Conservation (phyloP, 2,113 vertebrate genomes). For the Cervus canadensis region DNA sequence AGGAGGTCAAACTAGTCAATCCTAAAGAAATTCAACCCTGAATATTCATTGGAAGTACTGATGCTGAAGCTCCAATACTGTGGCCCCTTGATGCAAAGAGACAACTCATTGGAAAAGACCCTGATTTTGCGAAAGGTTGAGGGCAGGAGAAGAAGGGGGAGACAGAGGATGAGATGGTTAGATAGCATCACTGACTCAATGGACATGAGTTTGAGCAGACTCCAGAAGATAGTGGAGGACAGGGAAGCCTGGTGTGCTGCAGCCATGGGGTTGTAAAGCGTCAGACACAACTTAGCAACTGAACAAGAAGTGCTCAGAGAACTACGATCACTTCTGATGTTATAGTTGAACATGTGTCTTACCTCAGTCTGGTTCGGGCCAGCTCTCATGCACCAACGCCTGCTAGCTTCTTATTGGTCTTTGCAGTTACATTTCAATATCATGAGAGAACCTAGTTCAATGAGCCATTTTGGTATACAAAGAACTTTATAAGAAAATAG, state of each 20-base stretch:
- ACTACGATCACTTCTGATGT: constrained; percentile 49
- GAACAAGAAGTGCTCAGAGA: constrained; percentile 6
- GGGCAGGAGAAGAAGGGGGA: background rate
- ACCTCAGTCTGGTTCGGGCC: background rate
- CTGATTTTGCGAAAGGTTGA: background rate
- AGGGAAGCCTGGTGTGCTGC: background rate
- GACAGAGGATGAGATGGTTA: background rate
- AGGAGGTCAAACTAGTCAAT: background rate
- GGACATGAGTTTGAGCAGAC: background rate
- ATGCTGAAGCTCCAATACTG: background rate
- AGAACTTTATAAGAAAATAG: constrained; percentile 9
- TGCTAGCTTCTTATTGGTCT: background rate
- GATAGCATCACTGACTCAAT: background rate
- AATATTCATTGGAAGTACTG: background rate
- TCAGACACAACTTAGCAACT: background rate
- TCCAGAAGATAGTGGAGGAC: background rate
- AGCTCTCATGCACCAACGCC: background rate
- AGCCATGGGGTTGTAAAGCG: background rate
- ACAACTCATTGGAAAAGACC: background rate
- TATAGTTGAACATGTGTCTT: constrained; percentile 63
- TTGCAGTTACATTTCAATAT: background rate
- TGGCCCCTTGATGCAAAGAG: background rate
- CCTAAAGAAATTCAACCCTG: background rate
- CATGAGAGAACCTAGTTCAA: background rate
- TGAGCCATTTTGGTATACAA: background rate